Base-by-base conservation (phyloP, 2,113 vertebrate genomes). In the Platysternon megacephalum region DNA sequence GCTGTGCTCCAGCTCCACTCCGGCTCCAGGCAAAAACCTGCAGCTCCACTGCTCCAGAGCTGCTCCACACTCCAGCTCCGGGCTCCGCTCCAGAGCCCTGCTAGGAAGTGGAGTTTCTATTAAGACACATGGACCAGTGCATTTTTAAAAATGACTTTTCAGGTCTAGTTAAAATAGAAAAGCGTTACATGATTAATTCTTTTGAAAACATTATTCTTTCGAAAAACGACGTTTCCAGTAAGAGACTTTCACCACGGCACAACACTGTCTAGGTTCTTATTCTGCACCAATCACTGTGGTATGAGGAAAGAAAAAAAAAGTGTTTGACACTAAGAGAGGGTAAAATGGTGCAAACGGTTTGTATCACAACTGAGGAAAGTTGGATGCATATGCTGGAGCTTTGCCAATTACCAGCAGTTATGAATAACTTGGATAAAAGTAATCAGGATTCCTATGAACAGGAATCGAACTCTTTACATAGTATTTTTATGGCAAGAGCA, bases 281-380 rank as follows among this genome's bases (percentile, higher is more conserved):
- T 44, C 74, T 44, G 39, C 42, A 42, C 24, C 42, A 46, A 13
- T 82, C 53, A n/a, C 74, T 39, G 2, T 1, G 21, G 29, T 0
- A 0, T 49, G 0, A 83, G 82, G 84, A 85, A 51, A 74, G 0
- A 0, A 13, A 51, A 74, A 0, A 0, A 13, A 76, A 90, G 84
- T 1, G 0, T 65, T 0, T 56, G 21, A 3, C 2, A 72, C 61
- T 56, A 88, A 52, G 84, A 65, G 58, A 85, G 83, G 86, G n/a
- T 21, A 74, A 42, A 0, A 4, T 5, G 28, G 44, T 39, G 46
- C 76, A 84, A 35, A 48, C 55, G 19, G 19, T 56, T n/a, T 88
- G 93, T 42, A 39, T 51, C 11, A 48, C 28, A 83, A 61, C 39
- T 56, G 16, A 76, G 87, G 82, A 87, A 32, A 82, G 35, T 5